Evolutionary conservation across 2,113 vertebrate genomes (phyloP), one percentile per base, ranked within the genome.

Genomic region (Burhinus bistriatus): DNA sequence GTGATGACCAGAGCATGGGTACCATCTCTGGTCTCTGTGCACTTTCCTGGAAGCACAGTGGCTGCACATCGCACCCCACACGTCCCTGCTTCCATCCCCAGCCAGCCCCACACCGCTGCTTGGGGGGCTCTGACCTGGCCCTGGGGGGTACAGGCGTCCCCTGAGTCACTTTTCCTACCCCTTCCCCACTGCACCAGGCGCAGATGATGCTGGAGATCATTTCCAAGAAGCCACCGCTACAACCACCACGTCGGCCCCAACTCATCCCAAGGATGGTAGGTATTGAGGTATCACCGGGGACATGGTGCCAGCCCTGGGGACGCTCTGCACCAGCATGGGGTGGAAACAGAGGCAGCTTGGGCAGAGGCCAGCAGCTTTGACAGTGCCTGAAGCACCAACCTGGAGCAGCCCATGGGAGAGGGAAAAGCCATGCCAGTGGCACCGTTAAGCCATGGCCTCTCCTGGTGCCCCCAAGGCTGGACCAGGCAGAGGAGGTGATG

Each of bases 221-320:
- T 95, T 87, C 80, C 96, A 96, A 83, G 98, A 97, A 84, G 97
- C 96, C 32, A 94, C 94, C 9, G 95, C 91, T 57, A 97, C 97
- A 27, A 98, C 97, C 65, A 98, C 97, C 27, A 93, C 49, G 0
- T 38, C 83, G 2, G 82, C 97, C 68, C 93, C 70, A 1, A 94
- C 94, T 58, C 97, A 5, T 47, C 98, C 98, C 52, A 98, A 95
- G 89, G 98, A 98, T 2, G 98, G 98, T 98, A 95, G 34, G 98
- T 96, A 13, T 14, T 4, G 34, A 73, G 36, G 11, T 26, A 5
- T n/a, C 22, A 5, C 19, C 5, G 10, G 71, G 93, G 65, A 51
- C 9, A 5, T 7, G 2, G 36, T 69, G 61, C 30, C 81, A 65
- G 11, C 51, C 75, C n/a, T 47, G 51, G 52, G 40, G 34, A 57